Evolutionary conservation across 2,797 vertebrate genomes (phyloP).

Genomic region (Falco berigora): DNA sequence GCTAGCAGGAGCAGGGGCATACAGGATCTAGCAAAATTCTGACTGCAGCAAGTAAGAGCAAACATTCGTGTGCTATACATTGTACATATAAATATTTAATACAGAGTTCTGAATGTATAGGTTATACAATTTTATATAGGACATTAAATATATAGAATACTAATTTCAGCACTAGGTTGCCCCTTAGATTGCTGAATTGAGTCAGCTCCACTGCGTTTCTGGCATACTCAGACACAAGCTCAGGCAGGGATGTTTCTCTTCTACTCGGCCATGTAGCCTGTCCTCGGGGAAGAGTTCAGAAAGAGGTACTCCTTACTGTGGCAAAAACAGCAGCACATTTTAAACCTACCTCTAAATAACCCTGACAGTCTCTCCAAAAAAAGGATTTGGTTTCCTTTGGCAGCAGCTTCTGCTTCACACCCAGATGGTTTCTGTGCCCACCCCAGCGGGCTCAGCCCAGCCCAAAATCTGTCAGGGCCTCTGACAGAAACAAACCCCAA

Average conservation of each 20-base stretch:
- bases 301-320: background rate
- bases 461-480: background rate
- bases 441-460: background rate
- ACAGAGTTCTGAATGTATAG: background rate
- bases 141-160: background rate
- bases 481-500: background rate
- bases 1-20: background rate
- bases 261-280: background rate
- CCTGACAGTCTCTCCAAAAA: background rate
- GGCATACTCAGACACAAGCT: background rate
- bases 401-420: background rate
- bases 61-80: background rate
- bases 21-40: background rate
- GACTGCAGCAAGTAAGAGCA: background rate
- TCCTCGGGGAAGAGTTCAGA: background rate
- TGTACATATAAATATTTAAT: background rate
- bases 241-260: background rate
- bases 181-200: background rate
- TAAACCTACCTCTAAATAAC: conserved; percentile 24
- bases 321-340: background rate
- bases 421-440: background rate
- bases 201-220: background rate
- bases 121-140: background rate
- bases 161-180: background rate
- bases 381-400: background rate